Evolutionary conservation across 2,797 vertebrate genomes (phyloP).

Genomic region (Diceros bicornis): DNA sequence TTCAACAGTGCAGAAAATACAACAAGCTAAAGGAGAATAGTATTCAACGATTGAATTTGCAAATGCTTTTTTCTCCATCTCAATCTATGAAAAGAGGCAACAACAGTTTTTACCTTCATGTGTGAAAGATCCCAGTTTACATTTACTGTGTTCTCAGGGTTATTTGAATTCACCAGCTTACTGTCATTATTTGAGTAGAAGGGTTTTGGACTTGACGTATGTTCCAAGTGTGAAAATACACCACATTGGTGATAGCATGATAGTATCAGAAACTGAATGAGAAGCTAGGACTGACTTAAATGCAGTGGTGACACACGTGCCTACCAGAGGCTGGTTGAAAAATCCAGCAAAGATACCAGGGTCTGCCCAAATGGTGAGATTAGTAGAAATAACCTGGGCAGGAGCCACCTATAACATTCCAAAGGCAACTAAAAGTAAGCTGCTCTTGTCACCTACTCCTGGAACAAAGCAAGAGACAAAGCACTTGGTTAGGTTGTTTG

Average conservation of each 20-base stretch:
- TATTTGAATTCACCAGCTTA: background rate
- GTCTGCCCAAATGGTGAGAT: background rate
- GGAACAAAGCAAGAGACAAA: background rate
- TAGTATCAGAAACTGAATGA: background rate
- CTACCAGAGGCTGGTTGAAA: background rate
- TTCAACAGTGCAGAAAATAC: background rate
- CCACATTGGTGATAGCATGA: background rate
- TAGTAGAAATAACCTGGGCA: background rate
- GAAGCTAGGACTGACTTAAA: background rate
- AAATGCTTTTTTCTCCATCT: background rate
- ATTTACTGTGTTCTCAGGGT: background rate
- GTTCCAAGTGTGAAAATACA: background rate
- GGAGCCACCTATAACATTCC: background rate
- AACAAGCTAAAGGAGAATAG: background rate
- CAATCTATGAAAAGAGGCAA: background rate
- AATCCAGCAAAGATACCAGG: background rate
- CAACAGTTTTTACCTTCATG: background rate
- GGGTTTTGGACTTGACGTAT: background rate
- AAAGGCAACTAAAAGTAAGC: background rate
- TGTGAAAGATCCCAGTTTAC: background rate
- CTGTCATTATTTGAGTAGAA: background rate
- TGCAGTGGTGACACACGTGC: rapidly evolving
- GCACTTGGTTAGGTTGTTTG: background rate
- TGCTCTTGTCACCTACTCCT: background rate
- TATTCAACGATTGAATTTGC: background rate